Base-by-base conservation (phyloP, 2,888 invertebrate species). In the Melanostoma scalare region DNA sequence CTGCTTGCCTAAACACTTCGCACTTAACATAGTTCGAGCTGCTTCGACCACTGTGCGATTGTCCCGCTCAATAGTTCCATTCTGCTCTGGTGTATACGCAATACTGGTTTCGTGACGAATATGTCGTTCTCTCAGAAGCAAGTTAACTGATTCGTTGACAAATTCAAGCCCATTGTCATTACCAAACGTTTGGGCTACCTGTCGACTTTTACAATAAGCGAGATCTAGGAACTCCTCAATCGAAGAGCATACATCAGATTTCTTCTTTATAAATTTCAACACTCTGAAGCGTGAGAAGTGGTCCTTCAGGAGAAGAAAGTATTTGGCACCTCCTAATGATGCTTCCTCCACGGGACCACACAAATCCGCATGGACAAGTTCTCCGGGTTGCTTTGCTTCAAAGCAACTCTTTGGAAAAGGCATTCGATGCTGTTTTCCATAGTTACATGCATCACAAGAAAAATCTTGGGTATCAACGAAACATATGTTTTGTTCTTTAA, bases 31-130 rank as follows among this genome's bases (percentile, higher is more conserved):
- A 4, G 84, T 75, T 50, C 86, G 52, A 9, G 81, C 76, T 2
- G 74, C 46, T 31, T 85, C 82, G 3, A 76, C 75, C 3, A 82
- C 38, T n/a, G 81, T 81, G 35, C 85, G 52, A 44, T 74, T 86
- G n/a, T 78, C 86, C 30, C 76, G 67, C 50, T 85, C 85, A 38
- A 61, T 68, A 0, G 10, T 8, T 5, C 85, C 81, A 40, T 84
- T 85, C 60, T 86, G 76, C 53, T 80, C 71, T 10, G 81, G 81
- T 9, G 72, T 75, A 20, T 20, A 20, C 20, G 20, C 20, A 20
- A 20, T 20, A 20, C 20, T 20, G 20, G 20, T 20, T 20, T 20
- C 20, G 20, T 20, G 20, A 20, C 20, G 20, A 20, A 20, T 20
- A 20, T 20, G 20, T 20, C 20, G 20, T 20, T 20, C 20, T 20